A percentile compares a stretch with the other conserved stretches of the same genome.
Conservation (phyloP, 1,140 invertebrate genomes). For the Drosophila bipectinata region DNA sequence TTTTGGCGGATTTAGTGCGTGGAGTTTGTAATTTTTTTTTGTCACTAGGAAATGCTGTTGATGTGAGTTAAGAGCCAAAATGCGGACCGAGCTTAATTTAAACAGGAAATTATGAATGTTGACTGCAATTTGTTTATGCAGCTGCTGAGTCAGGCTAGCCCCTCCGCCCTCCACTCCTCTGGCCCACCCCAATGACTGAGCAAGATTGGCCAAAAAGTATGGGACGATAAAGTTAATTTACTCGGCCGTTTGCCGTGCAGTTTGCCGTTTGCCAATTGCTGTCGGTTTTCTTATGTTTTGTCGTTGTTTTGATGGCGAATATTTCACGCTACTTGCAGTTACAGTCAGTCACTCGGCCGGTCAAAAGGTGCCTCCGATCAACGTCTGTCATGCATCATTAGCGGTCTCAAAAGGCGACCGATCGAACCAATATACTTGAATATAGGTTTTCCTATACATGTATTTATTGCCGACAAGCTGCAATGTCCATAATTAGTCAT, state of each 20-base stretch:
- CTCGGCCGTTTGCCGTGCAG: slow-evolving; percentile 24
- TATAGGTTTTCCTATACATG: slow-evolving; percentile 11
- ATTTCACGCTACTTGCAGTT: slow-evolving; percentile 71
- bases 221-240: slow-evolving; percentile 76
- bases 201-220: slow-evolving; percentile 65
- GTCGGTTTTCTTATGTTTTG: slow-evolving; percentile 54
- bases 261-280: slow-evolving; percentile 11
- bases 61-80: slow-evolving; percentile 70
- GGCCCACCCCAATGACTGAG: slow-evolving; percentile 25
- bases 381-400: slow-evolving; percentile 77
- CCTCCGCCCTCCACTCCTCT: background rate
- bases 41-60: slow-evolving; percentile 79
- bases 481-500: slow-evolving; percentile 75
- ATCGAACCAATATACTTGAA: background rate
- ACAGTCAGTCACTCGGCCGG: slow-evolving; percentile 4
- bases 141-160: slow-evolving; percentile 62
- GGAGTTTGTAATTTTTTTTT: slow-evolving; percentile 69
- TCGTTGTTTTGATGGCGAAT: slow-evolving; percentile 75
- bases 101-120: slow-evolving; percentile 83
- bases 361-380: slow-evolving; percentile 52
- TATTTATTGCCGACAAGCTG: slow-evolving; percentile 52
- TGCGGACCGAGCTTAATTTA: slow-evolving; percentile 77
- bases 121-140: slow-evolving; percentile 82
- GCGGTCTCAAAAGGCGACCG: slow-evolving; percentile 48
- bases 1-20: slow-evolving; percentile 49